phyloP scores from a whole-genome alignment of 2,113 vertebrate genomes.

The Atlantisia rogersi region DNA sequence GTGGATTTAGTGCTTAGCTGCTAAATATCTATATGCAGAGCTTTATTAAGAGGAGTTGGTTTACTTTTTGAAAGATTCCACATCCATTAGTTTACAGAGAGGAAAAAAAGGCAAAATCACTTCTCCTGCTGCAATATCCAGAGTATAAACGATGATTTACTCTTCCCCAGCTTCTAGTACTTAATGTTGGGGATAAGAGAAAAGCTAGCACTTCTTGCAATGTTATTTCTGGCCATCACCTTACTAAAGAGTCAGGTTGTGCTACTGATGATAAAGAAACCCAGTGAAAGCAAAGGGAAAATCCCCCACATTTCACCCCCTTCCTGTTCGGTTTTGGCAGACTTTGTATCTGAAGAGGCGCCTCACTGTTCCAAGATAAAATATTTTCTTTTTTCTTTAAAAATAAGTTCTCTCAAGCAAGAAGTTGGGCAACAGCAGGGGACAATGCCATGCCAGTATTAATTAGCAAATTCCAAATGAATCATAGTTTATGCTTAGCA shows the following conservation, averaged over 20 bases:
- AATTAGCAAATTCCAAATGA: conserved; percentile 65
- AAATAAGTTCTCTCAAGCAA: conserved; percentile 42
- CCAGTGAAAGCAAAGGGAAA: conserved; percentile 7
- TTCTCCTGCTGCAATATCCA: neutral
- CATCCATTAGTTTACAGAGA: conserved; percentile 39
- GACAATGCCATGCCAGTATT: conserved; percentile 47
- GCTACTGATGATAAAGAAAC: conserved; percentile 11
- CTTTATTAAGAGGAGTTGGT: conserved; percentile 56
- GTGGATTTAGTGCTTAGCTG: conserved; percentile 66
- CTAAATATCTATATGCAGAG: conserved; percentile 57
- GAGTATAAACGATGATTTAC: neutral
- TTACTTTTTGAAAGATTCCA: conserved; percentile 57
- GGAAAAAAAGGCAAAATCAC: conserved; percentile 25
- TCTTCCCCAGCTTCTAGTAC: neutral
- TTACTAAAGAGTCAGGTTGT: neutral
- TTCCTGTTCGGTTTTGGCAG: neutral
- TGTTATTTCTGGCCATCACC: neutral
- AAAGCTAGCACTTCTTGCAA: neutral
- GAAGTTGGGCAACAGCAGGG: conserved; percentile 55
- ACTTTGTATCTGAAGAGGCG: conserved; percentile 26
- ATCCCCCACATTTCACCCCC: neutral
- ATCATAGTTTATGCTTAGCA: conserved; percentile 36
- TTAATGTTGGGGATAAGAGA: conserved; percentile 9
- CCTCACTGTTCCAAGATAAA: conserved; percentile 48
- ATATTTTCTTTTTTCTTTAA: conserved; percentile 26